phyloP scores from a whole-genome alignment of 53 echinoderm and acorn worm species.

The Astropecten irregularis region DNA sequence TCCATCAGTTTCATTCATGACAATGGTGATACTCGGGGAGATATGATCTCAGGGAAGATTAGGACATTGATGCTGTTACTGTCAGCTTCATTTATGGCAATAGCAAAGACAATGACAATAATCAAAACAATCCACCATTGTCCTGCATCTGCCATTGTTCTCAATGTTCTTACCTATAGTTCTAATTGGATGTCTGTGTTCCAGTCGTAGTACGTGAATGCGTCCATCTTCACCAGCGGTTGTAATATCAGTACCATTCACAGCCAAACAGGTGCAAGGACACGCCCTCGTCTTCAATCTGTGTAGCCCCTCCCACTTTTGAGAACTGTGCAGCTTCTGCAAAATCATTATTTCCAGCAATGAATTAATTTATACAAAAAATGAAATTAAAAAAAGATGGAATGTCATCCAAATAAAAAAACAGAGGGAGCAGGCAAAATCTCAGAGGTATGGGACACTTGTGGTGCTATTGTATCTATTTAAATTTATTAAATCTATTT shows the following conservation, averaged over 20 bases:
- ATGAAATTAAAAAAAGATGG: not conserved
- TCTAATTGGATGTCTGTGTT: slow-evolving; percentile 83
- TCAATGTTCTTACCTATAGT: slow-evolving; percentile 86
- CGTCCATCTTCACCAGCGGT: slow-evolving; percentile 94
- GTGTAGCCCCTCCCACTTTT: slow-evolving; percentile 84
- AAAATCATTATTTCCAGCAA: not conserved
- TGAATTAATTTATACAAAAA: not conserved
- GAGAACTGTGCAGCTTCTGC: slow-evolving; percentile 61
- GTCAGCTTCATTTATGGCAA: too few relatives aligned
- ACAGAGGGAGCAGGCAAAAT: too few relatives aligned
- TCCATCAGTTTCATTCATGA: not conserved
- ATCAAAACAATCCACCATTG: too few relatives aligned
- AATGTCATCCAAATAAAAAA: not conserved
- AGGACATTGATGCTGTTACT: too few relatives aligned
- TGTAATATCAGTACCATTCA: slow-evolving; percentile 82
- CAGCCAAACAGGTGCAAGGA: slow-evolving; percentile 86
- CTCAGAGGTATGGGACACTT: too few relatives aligned
- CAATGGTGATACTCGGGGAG: too few relatives aligned
- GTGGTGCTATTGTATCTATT: too few relatives aligned
- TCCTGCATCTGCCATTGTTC: too few relatives aligned
- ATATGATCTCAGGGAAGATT: too few relatives aligned
- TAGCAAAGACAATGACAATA: too few relatives aligned
- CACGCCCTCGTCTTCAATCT: slow-evolving; percentile 62
- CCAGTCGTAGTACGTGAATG: slow-evolving; percentile 81
- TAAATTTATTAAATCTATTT: too few relatives aligned